Percentiles rank a stretch among this genome's conserved stretches.
phyloP scores from a whole-genome alignment of 2,113 vertebrate species.

The Alethe diademata region DNA sequence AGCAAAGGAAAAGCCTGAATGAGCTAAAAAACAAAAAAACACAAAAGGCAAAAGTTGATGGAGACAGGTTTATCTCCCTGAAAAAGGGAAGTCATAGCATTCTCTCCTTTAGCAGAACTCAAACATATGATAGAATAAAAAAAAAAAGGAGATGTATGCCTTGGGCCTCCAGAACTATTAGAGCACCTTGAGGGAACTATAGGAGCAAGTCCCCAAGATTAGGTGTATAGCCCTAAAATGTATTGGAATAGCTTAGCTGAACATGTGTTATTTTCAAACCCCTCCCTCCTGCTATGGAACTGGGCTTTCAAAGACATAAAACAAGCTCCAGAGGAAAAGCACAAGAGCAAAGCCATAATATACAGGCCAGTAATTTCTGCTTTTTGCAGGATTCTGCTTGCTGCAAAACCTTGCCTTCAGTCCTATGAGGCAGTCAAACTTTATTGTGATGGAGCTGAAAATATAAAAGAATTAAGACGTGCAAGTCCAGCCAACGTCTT shows the following conservation, averaged over 20 bases:
- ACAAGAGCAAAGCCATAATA: conserved; percentile 17
- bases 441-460: conserved; percentile 35
- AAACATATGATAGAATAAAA: not conserved
- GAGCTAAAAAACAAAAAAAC: not conserved
- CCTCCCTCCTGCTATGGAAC: not conserved
- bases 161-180: not conserved
- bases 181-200: not conserved
- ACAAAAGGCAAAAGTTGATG: not conserved
- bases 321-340: conserved; percentile 32
- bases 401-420: conserved; percentile 20
- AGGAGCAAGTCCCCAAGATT: not conserved
- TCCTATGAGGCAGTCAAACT: conserved; percentile 23
- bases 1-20: not conserved
- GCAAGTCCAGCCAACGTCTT: conserved; percentile 9
- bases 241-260: conserved; percentile 1
- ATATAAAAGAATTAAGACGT: conserved; percentile 48
- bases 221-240: not conserved
- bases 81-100: not conserved
- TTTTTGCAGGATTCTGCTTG: not conserved
- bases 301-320: not conserved
- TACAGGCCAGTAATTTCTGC: conserved; percentile 30
- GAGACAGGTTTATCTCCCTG: not conserved
- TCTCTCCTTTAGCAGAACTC: not conserved
- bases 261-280: conserved; percentile 28
- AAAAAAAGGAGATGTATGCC: not conserved